Evolutionary conservation across 2,113 vertebrate species (phyloP), one percentile per base, ranked within the genome.

Genomic region (Talpa occidentalis): DNA sequence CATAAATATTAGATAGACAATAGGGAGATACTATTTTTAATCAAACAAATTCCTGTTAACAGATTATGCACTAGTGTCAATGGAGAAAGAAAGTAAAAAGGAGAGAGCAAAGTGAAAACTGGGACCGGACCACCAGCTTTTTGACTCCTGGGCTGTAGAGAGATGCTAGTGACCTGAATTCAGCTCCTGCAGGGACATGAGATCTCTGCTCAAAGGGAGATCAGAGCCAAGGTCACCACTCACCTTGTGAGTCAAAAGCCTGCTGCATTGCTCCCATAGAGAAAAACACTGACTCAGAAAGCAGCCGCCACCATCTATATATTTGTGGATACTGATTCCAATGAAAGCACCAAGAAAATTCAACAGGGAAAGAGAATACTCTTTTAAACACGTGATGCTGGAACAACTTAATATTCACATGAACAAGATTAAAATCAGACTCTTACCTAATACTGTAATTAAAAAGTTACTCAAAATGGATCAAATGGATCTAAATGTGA

Each of bases 401-500:
- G 24, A 26, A 93, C 32, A 88, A 66, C 2, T 80, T 6, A 66
- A 62, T 69, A 69, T 21, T 21, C 5, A 37, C 19, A 15, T 26
- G 11, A 56, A 54, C 2, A 35, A 70, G 8, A 92, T 92, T 44
- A 17, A 80, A 94, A 42, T 32, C 79, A 60, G 10, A 89, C 8
- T 74, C 44, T 7, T 76, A 47, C 15, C 5, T 95, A 60, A 92
- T 0, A 70, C 2, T 10, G 15, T 76, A 64, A 3, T 6, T 60
- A 69, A 89, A 88, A 73, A 69, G 4, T 40, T 67, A 84, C 40
- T 89, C 73, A 85, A 89, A 76, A 84, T 54, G 56, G 24, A 49
- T 70, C 16, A 59, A 62, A 89, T 49, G 47, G 10, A 56, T 56
- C 16, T 93, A 91, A 88, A 76, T 74, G 1, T 54, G 90, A 79